These are phyloP conservation scores for Catagonus wagneri DNA, from an alignment of 2,113 vertebrate species.

Conservation along the genomic window DNA sequence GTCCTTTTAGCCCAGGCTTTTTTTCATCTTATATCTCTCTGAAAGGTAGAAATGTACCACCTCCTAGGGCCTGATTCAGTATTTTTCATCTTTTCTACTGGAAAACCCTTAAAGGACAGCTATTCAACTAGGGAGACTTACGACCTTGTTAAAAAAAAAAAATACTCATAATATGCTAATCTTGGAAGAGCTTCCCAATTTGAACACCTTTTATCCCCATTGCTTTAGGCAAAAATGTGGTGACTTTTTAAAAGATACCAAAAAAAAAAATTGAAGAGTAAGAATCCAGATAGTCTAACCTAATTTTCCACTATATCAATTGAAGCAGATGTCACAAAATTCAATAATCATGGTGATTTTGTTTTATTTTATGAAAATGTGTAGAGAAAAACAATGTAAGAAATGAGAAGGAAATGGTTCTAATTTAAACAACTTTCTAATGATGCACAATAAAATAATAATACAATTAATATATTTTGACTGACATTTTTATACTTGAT, in stretches of 20 bases:
- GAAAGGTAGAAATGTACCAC: not conserved
- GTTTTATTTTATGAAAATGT: slow-evolving; percentile 35
- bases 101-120: not conserved
- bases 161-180: not conserved
- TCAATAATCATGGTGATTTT: slow-evolving; percentile 29
- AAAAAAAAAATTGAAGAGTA: not conserved
- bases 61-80: not conserved
- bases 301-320: slow-evolving; percentile 52
- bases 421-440: not conserved
- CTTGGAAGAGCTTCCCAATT: not conserved
- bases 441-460: not conserved
- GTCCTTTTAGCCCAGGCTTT: not conserved
- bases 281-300: slow-evolving; percentile 33
- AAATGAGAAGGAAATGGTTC: slow-evolving; percentile 1
- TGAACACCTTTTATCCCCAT: not conserved
- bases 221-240: slow-evolving; percentile 35
- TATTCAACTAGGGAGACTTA: not conserved
- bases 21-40: not conserved
- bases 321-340: slow-evolving; percentile 20
- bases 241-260: slow-evolving; percentile 19
- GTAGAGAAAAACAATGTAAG: not conserved
- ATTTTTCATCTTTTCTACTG: not conserved
- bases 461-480: slow-evolving; percentile 52
- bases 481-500: not conserved
- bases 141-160: not conserved